phyloP scores from a whole-genome alignment of 2,888 invertebrate genomes.

The Protonemura montana region DNA sequence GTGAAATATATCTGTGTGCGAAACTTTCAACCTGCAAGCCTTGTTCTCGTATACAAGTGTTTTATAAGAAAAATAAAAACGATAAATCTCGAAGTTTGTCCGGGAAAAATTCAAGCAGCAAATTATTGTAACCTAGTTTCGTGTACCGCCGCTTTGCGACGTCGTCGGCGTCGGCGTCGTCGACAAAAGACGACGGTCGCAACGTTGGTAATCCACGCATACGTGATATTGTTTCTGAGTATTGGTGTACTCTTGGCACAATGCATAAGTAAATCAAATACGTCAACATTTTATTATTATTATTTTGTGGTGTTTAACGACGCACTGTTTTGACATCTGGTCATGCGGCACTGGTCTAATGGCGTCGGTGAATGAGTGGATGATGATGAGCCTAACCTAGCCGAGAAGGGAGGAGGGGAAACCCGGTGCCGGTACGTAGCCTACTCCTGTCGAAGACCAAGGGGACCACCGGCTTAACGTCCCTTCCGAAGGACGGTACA shows the following conservation, averaged over 20 bases:
- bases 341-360: too few relatives aligned
- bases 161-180: background rate
- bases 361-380: too few relatives aligned
- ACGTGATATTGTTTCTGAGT: background rate
- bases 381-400: too few relatives aligned
- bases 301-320: too few relatives aligned
- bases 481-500: too few relatives aligned
- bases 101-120: background rate
- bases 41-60: background rate
- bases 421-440: too few relatives aligned
- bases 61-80: background rate
- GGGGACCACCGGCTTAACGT: too few relatives aligned
- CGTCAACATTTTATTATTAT: too few relatives aligned
- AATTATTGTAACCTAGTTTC: background rate
- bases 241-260: background rate
- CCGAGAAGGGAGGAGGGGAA: too few relatives aligned
- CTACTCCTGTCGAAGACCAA: too few relatives aligned
- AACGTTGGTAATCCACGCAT: background rate
- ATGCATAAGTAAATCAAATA: background rate
- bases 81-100: background rate
- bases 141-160: background rate
- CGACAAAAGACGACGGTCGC: background rate
- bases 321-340: too few relatives aligned
- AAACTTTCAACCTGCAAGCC: background rate
- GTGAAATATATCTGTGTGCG: background rate